phyloP scores from a whole-genome alignment of 2,113 vertebrate species.

The Lagenorhynchus albirostris region DNA sequence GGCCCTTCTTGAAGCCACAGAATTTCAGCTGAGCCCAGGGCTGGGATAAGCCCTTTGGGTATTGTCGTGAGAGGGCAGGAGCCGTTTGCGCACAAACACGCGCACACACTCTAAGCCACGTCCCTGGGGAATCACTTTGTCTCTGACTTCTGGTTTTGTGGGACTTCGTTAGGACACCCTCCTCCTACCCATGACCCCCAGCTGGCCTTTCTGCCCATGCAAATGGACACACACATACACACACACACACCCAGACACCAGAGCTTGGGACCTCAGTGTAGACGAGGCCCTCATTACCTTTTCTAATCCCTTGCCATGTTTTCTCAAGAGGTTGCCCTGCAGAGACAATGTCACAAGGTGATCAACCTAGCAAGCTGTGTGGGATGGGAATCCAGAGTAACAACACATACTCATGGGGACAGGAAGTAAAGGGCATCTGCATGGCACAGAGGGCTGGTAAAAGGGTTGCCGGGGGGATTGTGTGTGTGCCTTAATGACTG shows the following conservation, averaged over 20 bases:
- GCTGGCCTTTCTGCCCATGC: background rate
- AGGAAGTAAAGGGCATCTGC: background rate
- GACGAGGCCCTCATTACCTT: constrained; percentile 82
- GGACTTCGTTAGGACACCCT: background rate
- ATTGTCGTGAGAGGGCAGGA: background rate
- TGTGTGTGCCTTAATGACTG: background rate
- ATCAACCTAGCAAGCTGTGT: constrained; percentile 44
- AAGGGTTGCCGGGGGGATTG: no score
- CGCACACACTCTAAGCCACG: background rate
- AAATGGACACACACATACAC: constrained; percentile 36
- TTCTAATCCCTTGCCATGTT: constrained; percentile 89
- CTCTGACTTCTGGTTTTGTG: background rate
- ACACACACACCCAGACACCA: constrained; percentile 45
- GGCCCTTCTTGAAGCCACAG: background rate
- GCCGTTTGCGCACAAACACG: background rate
- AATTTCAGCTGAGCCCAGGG: background rate
- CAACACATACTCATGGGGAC: background rate
- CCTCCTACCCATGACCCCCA: background rate
- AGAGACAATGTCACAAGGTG: constrained; percentile 86
- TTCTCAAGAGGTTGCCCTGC: constrained; percentile 90
- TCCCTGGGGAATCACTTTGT: background rate
- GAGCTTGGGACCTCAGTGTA: background rate
- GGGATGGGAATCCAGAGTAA: background rate
- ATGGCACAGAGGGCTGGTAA: background rate
- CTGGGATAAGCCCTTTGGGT: background rate